Evolutionary conservation across 1,140 invertebrate species (phyloP).

Genomic region (Halictus rubicundus): DNA sequence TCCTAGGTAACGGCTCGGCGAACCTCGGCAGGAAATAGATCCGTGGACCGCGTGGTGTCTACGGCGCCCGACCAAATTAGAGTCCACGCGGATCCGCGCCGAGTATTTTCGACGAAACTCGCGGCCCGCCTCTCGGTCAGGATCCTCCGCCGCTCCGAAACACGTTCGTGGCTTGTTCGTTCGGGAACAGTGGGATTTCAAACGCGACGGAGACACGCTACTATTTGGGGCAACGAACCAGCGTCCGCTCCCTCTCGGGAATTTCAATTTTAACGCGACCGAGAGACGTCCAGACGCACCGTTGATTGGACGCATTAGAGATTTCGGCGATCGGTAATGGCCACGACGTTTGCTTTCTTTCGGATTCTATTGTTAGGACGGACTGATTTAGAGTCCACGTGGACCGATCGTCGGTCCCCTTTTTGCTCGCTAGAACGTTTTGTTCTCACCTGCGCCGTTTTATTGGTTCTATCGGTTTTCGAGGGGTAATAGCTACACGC

Average conservation of each 20-base stretch:
- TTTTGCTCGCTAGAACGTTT: too few relatives aligned
- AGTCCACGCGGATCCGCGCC: constrained; percentile 74
- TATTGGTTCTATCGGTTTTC: too few relatives aligned
- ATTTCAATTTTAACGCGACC: constrained; percentile 15
- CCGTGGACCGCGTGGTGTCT: constrained; percentile 77
- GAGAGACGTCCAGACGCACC: too few relatives aligned
- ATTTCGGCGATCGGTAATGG: neutral
- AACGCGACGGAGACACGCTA: constrained; percentile 25
- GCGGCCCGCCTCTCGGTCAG: constrained; percentile 51
- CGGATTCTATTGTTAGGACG: neutral
- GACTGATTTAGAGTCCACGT: constrained; percentile 28
- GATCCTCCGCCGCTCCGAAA: constrained; percentile 13
- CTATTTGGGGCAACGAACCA: constrained; percentile 28
- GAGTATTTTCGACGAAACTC: constrained; percentile 67
- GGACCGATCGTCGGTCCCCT: neutral
- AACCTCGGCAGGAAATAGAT: constrained; percentile 67
- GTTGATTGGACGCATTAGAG: neutral
- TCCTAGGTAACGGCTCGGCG: constrained; percentile 56
- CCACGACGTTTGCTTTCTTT: neutral
- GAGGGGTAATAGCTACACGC: too few relatives aligned
- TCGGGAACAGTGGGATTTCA: constrained; percentile 21
- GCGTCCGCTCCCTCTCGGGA: neutral
- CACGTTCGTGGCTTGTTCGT: constrained; percentile 20
- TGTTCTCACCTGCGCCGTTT: too few relatives aligned
- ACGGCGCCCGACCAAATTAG: constrained; percentile 74